A percentile compares a stretch with the other conserved stretches of the same genome.
Conservation (phyloP, 2,797 vertebrate genomes). For the Poeciliopsis presidionis region DNA sequence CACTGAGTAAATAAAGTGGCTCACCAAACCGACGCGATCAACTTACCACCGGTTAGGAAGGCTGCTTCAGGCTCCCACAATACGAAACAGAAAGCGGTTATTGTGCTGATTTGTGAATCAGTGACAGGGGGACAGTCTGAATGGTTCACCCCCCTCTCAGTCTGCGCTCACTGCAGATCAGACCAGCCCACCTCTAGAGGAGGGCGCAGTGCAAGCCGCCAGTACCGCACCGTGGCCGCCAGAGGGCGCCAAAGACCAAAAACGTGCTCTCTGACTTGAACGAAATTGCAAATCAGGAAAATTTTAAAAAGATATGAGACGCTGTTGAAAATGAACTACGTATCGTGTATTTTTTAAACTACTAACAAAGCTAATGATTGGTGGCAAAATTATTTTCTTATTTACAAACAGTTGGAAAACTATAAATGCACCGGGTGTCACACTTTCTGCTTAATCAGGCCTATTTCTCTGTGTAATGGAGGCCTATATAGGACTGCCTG, state of each 20-base stretch:
- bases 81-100: background rate
- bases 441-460: too few species aligned
- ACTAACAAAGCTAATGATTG: background rate
- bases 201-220: constrained; percentile 18
- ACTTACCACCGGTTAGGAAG: constrained; percentile 58
- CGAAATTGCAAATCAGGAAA: background rate
- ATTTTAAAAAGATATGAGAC: background rate
- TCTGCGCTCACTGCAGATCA: constrained; percentile 12
- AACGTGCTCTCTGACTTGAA: background rate
- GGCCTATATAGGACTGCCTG: background rate
- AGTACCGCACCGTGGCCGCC: background rate
- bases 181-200: constrained; percentile 39
- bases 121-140: background rate
- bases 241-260: constrained; percentile 21
- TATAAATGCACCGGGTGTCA: background rate
- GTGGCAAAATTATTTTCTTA: background rate
- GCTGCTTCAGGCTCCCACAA: background rate
- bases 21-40: background rate
- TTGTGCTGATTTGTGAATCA: constrained; percentile 30
- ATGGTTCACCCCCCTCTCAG: constrained; percentile 26
- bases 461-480: too few species aligned
- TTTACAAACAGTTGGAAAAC: background rate
- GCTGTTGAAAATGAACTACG: background rate
- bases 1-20: background rate
- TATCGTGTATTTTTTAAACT: background rate